Conservation (phyloP, 2,888 invertebrate species). For the Microctonus hyperodae region DNA sequence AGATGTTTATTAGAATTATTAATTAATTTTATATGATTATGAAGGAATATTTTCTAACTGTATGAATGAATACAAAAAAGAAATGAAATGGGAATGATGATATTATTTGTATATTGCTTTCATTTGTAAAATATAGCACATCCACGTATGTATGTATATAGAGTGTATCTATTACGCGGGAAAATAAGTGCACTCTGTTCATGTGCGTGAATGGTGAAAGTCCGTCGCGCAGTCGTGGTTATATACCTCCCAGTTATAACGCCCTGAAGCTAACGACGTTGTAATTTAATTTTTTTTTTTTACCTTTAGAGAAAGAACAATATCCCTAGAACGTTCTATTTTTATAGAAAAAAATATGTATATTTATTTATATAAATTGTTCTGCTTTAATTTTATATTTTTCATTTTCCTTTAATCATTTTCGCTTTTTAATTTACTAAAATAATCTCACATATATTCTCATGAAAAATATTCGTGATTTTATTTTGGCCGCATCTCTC, state of each 20-base stretch:
- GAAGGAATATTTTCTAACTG: too few relatives aligned
- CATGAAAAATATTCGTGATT: constrained; percentile 3
- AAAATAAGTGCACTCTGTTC: constrained; percentile 31
- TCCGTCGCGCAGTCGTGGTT: constrained; percentile 21
- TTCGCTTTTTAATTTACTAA: too few relatives aligned
- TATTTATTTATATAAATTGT: background rate
- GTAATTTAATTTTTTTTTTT: constrained; percentile 10
- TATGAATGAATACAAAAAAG: too few relatives aligned
- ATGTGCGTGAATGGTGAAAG: constrained; percentile 34
- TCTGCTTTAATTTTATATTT: background rate
- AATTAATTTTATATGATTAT: too few relatives aligned
- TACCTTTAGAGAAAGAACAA: background rate
- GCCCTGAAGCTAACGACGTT: constrained; percentile 17
- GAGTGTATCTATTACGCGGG: background rate
- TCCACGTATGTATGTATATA: background rate
- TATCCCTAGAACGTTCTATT: background rate
- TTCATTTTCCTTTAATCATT: background rate
- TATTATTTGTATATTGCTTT: background rate
- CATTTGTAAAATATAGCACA: background rate
- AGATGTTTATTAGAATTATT: too few relatives aligned
- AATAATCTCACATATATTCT: too few relatives aligned
- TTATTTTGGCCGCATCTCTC: background rate
- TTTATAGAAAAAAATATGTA: background rate
- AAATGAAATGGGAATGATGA: too few relatives aligned
- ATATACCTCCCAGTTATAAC: constrained; percentile 15